These are phyloP conservation scores for Mirounga angustirostris DNA, from an alignment of 2,113 vertebrate genomes.

Conservation along the genomic window DNA sequence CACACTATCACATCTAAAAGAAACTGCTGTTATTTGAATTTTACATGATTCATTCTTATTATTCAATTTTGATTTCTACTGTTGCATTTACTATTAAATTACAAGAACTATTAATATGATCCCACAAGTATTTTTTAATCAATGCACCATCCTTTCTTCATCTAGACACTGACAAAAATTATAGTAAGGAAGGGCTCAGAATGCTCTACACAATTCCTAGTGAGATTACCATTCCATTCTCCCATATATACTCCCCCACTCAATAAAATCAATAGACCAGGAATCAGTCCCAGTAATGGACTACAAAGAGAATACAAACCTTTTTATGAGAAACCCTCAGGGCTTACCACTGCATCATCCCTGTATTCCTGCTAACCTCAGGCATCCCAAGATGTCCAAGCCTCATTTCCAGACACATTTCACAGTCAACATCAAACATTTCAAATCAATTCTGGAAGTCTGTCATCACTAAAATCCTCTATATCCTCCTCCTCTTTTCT, in stretches of 20 bases:
- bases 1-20: neutral
- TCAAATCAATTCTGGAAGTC: neutral
- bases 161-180: neutral
- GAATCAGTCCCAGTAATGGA: neutral
- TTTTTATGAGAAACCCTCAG: neutral
- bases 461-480: neutral
- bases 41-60: neutral
- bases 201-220: neutral
- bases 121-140: neutral
- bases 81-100: neutral
- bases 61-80: neutral
- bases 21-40: neutral
- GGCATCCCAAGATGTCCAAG: neutral
- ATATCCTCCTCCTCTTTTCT: neutral
- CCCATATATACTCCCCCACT: accelerated
- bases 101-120: neutral
- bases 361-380: neutral
- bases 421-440: neutral
- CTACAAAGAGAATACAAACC: neutral
- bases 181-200: neutral
- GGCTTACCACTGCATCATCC: neutral
- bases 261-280: neutral
- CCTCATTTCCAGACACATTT: neutral
- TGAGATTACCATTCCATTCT: neutral
- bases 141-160: neutral